A percentile compares a stretch with the other conserved stretches of the same genome.
Evolutionary conservation across 2,888 invertebrate genomes (phyloP).

Genomic region (Agrochola circellaris): DNA sequence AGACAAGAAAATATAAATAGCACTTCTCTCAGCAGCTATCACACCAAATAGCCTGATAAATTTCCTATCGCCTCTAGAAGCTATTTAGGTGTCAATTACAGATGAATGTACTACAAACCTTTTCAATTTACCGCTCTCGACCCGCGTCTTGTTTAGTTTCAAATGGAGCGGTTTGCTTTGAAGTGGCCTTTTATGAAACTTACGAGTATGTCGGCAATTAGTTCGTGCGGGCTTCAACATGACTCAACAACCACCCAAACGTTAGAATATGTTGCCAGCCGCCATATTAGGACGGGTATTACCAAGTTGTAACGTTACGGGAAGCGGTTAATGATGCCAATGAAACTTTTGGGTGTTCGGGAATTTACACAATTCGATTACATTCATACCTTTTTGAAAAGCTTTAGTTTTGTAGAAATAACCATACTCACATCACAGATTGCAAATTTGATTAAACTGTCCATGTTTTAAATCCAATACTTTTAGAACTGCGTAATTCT

Average conservation of each 20-base stretch:
- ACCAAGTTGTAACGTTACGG: constrained; percentile 36
- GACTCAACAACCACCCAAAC: constrained; percentile 50
- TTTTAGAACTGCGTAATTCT: background rate
- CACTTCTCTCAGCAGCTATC: background rate
- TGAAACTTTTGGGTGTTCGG: constrained; percentile 26
- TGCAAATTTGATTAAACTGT: background rate
- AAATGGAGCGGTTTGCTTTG: constrained; percentile 62
- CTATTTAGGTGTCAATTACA: constrained; percentile 61
- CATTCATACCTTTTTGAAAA: background rate
- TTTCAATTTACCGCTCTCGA: constrained; percentile 49
- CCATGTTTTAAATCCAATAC: background rate
- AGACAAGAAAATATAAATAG: background rate
- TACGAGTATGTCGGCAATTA: constrained; percentile 63
- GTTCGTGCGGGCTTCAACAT: constrained; percentile 47
- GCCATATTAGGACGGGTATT: constrained; percentile 27
- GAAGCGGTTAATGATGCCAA: constrained; percentile 35
- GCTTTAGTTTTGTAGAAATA: constrained; percentile 3
- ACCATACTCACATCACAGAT: constrained; percentile 15
- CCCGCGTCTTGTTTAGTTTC: constrained; percentile 45
- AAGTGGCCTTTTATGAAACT: constrained; percentile 59
- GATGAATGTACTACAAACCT: constrained; percentile 38
- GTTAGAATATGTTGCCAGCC: constrained; percentile 37
- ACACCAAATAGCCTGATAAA: background rate
- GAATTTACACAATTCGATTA: constrained; percentile 20
- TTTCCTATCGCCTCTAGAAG: constrained; percentile 24